phyloP scores from a whole-genome alignment of 30 jellyfish, hydroid and myxozoan genomes.

The Aurelia sp. region DNA sequence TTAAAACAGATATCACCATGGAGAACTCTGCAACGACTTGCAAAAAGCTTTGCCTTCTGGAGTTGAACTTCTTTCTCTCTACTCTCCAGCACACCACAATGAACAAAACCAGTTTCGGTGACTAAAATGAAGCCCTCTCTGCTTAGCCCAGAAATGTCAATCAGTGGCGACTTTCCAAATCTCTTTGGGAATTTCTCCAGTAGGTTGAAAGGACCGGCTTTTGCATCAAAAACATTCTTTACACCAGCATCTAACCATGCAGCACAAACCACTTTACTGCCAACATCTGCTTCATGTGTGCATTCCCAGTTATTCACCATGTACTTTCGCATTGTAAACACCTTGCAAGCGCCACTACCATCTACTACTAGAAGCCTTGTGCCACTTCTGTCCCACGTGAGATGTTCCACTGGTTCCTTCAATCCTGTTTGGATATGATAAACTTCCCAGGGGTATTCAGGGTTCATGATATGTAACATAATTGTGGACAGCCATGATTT shows the following conservation, averaged over 20 bases:
- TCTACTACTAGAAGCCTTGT: conserved; percentile 72
- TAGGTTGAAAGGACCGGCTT: conserved; percentile 33
- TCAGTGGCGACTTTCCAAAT: conserved; percentile 19
- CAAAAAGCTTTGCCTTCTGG: conserved; percentile 25
- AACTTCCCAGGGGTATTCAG: conserved; percentile 79
- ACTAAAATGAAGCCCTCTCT: conserved; percentile 60
- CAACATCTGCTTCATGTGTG: conserved; percentile 36
- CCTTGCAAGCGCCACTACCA: conserved; percentile 53
- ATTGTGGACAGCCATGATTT: conserved; percentile 7
- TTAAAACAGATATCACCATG: conserved; percentile 54
- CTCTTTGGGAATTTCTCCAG: conserved; percentile 51
- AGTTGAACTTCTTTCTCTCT: conserved; percentile 13
- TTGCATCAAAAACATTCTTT: conserved; percentile 50
- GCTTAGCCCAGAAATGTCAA: conserved; percentile 67
- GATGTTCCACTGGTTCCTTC: conserved; percentile 53
- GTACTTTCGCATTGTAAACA: conserved; percentile 51
- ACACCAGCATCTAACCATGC: conserved; percentile 62
- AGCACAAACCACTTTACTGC: conserved; percentile 35
- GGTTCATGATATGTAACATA: conserved; percentile 55
- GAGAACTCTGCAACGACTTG: conserved; percentile 41
- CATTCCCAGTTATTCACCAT: conserved; percentile 66
- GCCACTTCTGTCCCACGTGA: conserved; percentile 74
- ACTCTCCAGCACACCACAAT: conserved; percentile 38
- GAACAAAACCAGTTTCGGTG: conserved; percentile 55
- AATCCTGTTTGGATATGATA: conserved; percentile 51